Evolutionary conservation across 2,113 vertebrate genomes (phyloP).

Genomic region (Falcunculus frontatus): DNA sequence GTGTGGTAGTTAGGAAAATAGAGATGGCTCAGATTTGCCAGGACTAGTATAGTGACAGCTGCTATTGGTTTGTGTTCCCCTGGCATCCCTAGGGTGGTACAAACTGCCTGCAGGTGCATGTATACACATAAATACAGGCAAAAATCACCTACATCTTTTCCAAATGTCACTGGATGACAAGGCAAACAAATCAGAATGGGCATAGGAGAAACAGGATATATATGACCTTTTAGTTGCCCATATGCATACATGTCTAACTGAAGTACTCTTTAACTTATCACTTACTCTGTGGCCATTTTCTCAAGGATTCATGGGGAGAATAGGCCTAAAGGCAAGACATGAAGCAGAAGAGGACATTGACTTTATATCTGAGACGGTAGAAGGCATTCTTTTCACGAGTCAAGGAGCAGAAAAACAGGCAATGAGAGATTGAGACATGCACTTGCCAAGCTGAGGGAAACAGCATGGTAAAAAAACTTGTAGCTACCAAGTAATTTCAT

Average conservation of each 20-base stretch:
- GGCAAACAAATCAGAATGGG: background rate
- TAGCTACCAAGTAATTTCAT: background rate
- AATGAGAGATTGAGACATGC: background rate
- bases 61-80: background rate
- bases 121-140: background rate
- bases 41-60: background rate
- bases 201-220: background rate
- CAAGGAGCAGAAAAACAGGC: background rate
- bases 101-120: background rate
- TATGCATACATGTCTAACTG: background rate
- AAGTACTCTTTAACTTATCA: background rate
- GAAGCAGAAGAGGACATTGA: background rate
- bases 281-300: background rate
- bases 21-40: background rate
- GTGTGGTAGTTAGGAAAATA: background rate
- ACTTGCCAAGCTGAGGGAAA: background rate
- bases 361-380: background rate
- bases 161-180: background rate
- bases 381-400: background rate
- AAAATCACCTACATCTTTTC: background rate
- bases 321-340: background rate
- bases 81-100: background rate
- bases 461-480: background rate
- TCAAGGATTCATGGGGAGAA: background rate
- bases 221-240: background rate